phyloP scores from a whole-genome alignment of 2,113 vertebrate species.

The Ranitomeya imitator region DNA sequence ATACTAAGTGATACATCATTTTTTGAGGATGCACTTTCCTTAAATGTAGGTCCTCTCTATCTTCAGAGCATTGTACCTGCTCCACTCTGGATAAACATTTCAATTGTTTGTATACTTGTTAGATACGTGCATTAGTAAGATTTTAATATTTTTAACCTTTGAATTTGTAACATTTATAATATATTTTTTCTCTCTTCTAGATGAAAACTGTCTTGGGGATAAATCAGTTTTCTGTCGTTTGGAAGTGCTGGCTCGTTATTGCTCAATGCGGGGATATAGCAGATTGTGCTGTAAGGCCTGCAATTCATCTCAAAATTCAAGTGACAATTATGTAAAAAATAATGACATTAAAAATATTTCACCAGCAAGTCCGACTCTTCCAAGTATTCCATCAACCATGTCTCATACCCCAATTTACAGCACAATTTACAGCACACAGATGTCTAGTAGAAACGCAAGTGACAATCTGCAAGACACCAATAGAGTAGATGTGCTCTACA shows the following conservation, averaged over 20 bases:
- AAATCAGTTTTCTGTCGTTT: conserved; percentile 91
- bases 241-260: conserved; percentile 87
- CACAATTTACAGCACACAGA: conserved; percentile 47
- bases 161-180: conserved; percentile 57
- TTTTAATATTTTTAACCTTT: neutral
- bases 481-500: conserved; percentile 78
- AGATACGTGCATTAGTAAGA: neutral
- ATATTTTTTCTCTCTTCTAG: conserved; percentile 84
- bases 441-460: conserved; percentile 62
- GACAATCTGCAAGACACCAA: conserved; percentile 82
- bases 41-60: no score
- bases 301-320: conserved; percentile 61
- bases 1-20: no score
- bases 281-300: conserved; percentile 94
- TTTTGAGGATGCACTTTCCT: no score
- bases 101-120: neutral
- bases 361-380: conserved; percentile 60
- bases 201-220: conserved; percentile 86
- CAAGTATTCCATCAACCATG: conserved; percentile 39
- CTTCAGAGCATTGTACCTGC: no score
- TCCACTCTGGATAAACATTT: no score
- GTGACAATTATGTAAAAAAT: conserved; percentile 60
- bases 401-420: conserved; percentile 49
- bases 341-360: conserved; percentile 66
- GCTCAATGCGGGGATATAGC: conserved; percentile 84